Conservation (phyloP, 1,140 invertebrate species). For the Campodea augens region DNA sequence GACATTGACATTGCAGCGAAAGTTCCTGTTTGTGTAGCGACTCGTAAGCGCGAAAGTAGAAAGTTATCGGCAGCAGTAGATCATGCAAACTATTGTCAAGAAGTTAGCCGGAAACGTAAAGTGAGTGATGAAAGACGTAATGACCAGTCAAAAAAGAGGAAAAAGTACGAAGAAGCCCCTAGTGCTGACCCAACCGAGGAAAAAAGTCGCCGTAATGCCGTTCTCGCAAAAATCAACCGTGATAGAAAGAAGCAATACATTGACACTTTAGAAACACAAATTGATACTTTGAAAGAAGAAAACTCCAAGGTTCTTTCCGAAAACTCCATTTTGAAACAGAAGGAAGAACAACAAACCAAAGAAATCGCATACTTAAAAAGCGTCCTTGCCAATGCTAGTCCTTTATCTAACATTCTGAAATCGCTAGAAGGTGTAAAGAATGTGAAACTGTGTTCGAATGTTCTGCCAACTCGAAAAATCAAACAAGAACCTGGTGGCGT, state of each 20-base stretch:
- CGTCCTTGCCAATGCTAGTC: constrained; percentile 8
- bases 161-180: constrained; percentile 10
- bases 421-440: constrained; percentile 1
- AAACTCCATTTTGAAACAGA: neutral
- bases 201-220: constrained; percentile 13
- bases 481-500: constrained; percentile 7
- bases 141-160: constrained; percentile 4
- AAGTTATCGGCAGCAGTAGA: too few species aligned
- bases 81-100: too few species aligned
- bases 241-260: constrained; percentile 13
- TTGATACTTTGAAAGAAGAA: neutral
- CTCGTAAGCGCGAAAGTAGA: too few species aligned
- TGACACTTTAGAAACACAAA: constrained; percentile 8
- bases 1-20: too few species aligned
- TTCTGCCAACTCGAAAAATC: neutral
- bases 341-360: too few species aligned
- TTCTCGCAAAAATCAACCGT: constrained; percentile 15
- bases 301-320: neutral
- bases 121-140: constrained; percentile 22
- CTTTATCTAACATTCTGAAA: constrained; percentile 6
- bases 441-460: constrained; percentile 5
- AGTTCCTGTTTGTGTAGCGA: too few species aligned
- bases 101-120: constrained; percentile 25
- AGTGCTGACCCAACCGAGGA: constrained; percentile 11
- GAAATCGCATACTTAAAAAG: constrained; percentile 8